Evolutionary conservation across 1,140 invertebrate species (phyloP).

Genomic region (Temnothorax nylanderi): DNA sequence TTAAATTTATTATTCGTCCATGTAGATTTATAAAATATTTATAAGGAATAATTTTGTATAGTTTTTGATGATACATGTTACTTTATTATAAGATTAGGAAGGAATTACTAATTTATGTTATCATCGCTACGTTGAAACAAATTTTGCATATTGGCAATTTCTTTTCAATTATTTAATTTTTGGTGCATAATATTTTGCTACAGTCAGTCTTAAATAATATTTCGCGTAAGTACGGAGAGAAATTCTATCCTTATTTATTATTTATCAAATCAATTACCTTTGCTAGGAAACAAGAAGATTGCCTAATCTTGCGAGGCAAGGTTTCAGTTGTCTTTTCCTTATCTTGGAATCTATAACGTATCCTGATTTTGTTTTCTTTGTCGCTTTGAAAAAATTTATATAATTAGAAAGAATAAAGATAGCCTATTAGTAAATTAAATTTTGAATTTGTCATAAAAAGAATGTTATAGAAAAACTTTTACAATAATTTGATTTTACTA

Average conservation of each 20-base stretch:
- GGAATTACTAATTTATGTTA: constrained; percentile 1
- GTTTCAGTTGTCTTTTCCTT: not conserved
- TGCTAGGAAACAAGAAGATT: constrained; percentile 2
- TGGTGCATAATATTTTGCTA: not conserved
- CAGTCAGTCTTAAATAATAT: constrained; percentile 40
- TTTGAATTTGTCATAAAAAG: not conserved
- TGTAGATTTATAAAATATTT: constrained; percentile 23
- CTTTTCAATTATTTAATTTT: not conserved
- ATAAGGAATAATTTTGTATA: constrained; percentile 24
- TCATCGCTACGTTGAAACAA: not conserved
- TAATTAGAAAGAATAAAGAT: constrained; percentile 36
- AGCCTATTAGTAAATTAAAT: constrained; percentile 8
- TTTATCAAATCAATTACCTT: constrained; percentile 1
- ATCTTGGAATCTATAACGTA: not conserved
- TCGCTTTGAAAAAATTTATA: not conserved
- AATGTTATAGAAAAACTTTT: not conserved
- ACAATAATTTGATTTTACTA: not conserved
- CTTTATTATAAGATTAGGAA: not conserved
- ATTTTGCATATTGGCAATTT: constrained; percentile 2
- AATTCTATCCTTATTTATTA: not conserved
- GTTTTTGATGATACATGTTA: not conserved
- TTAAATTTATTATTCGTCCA: constrained; percentile 8
- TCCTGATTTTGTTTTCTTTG: not conserved
- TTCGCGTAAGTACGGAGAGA: constrained; percentile 8
- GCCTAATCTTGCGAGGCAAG: not conserved